Conservation (phyloP, 2,888 invertebrate genomes). For the Drosophila mimetica region DNA sequence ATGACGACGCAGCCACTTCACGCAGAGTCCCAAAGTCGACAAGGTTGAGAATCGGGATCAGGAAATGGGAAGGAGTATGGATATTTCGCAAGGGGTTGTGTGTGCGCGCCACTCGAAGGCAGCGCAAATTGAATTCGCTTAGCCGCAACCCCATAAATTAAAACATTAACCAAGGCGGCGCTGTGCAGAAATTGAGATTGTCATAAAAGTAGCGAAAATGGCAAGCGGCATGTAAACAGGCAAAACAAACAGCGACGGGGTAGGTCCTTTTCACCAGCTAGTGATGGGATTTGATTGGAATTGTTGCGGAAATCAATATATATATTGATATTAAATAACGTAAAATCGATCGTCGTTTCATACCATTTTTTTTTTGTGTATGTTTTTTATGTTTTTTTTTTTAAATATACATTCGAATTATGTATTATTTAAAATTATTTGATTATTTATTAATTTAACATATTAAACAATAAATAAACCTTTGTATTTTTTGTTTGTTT, state of each 20-base stretch:
- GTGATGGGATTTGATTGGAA: conserved; percentile 13
- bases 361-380: too few species aligned
- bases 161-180: conserved; percentile 53
- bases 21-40: conserved; percentile 38
- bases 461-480: too few species aligned
- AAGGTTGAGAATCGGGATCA: conserved; percentile 9
- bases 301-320: neutral
- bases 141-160: conserved; percentile 79
- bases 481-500: too few species aligned
- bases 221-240: conserved; percentile 71
- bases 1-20: conserved; percentile 63
- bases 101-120: conserved; percentile 45
- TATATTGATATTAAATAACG: too few species aligned
- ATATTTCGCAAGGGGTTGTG: conserved; percentile 23
- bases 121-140: conserved; percentile 73
- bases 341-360: too few species aligned
- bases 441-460: too few species aligned
- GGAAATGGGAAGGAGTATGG: neutral
- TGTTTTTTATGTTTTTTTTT: too few species aligned
- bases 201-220: conserved; percentile 66
- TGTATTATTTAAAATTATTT: too few species aligned
- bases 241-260: conserved; percentile 67
- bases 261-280: conserved; percentile 24
- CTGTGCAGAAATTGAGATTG: conserved; percentile 53
- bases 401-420: too few species aligned